Evolutionary conservation across 2,113 vertebrate genomes (phyloP), one percentile per base, ranked within the genome.

Genomic region (Petrocephalus microphthalmus): DNA sequence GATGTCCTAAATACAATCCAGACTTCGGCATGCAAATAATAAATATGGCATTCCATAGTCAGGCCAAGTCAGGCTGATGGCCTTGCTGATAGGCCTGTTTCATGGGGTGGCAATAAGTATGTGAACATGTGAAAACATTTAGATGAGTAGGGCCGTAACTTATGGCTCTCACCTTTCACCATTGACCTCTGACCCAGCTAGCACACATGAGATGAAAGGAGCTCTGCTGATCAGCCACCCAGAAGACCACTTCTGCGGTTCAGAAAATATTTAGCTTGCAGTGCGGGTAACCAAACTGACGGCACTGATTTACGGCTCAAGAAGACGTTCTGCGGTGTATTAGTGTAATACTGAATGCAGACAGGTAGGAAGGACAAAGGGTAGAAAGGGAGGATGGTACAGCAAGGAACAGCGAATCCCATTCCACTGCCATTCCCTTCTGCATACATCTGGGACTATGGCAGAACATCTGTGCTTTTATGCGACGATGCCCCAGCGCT

Each of bases 1-100:
- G 92, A 93, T 90, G 47, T 52, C 13, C 33, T 88, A 93, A 95
- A 94, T 92, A 45, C 0, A 90, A 90, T 89, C 91, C 94, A 94
- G 94, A 92, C 90, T 64, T 54, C 67, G 19, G 25, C 57, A 19
- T 81, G 87, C 56, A 86, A 74, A 64, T n/a, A 47, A 87, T 83
- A 56, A 29, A 49, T 22, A 89, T 57, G 29, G 53, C 45, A 42
- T 19, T 25, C 49, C n/a, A n/a, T n/a, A n/a, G n/a, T n/a, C 47
- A 52, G n/a, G 82, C 82, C 82, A 2, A 49, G 47, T 20, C 45
- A 84, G 45, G 2, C 45, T 25, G 20, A 84, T 84, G 82, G 45
- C 45, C 4, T 52, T 52, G 10, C 45, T 84, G 45, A 51, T 52
- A 51, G 45, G 49, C n/a, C 52, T 51, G 22, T 51, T 49, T 84